phyloP scores from a whole-genome alignment of 2,113 vertebrate species.

The Bambusicola thoracicus region DNA sequence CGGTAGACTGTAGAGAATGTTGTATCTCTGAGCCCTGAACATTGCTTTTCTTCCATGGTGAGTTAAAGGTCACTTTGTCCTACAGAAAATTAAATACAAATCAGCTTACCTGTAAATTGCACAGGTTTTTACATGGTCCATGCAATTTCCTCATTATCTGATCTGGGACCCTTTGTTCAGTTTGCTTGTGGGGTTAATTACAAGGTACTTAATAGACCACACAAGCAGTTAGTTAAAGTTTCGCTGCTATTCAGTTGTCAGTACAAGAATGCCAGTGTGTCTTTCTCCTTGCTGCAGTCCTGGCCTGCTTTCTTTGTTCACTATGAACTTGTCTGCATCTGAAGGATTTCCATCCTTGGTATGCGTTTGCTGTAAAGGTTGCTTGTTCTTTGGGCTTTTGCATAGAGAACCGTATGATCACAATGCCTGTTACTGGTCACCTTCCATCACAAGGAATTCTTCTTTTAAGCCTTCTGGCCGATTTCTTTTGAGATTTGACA shows the following conservation, averaged over 20 bases:
- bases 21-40: neutral
- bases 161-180: constrained; percentile 20
- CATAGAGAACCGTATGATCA: fast-evolving
- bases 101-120: neutral
- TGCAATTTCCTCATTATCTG: neutral
- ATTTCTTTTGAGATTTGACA: neutral
- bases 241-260: neutral
- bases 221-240: neutral
- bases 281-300: neutral
- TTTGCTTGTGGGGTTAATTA: neutral
- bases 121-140: too few species aligned
- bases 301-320: neutral
- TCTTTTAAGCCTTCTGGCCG: neutral
- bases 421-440: neutral
- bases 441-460: neutral
- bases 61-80: neutral
- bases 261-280: neutral
- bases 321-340: neutral
- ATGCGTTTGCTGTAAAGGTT: neutral
- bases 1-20: neutral
- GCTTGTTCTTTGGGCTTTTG: neutral
- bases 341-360: neutral
- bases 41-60: neutral
- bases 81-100: neutral
- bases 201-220: neutral